These are phyloP conservation scores for Triplophysa bombifrons DNA, from an alignment of 2,797 vertebrate species.

Conservation along the genomic window DNA sequence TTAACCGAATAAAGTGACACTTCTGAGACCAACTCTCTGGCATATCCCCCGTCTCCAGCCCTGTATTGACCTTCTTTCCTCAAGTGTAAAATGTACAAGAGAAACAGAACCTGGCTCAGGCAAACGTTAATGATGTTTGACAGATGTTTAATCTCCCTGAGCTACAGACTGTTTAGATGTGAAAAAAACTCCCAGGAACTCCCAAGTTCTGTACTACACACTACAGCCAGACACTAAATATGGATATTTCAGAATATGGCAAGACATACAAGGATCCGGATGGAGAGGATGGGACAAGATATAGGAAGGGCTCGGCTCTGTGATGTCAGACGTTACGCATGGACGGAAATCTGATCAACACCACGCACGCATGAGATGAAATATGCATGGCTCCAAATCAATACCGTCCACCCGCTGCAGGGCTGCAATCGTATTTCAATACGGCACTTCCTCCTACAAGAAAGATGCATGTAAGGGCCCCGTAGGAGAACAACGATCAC, in stretches of 20 bases:
- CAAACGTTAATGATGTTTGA: slow-evolving; percentile 59
- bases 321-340: slow-evolving; percentile 52
- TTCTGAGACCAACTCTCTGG: slow-evolving; percentile 30
- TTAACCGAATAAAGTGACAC: slow-evolving; percentile 33
- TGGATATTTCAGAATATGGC: background rate
- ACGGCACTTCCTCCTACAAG: slow-evolving; percentile 10
- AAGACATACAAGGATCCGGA: background rate
- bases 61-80: slow-evolving; percentile 62
- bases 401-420: slow-evolving; percentile 47
- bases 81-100: slow-evolving; percentile 64
- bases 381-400: slow-evolving; percentile 57
- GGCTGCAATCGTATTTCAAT: slow-evolving; percentile 45
- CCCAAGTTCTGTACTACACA: background rate
- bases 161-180: slow-evolving; percentile 53
- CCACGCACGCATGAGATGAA: slow-evolving; percentile 28
- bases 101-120: slow-evolving; percentile 57
- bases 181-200: slow-evolving; percentile 24
- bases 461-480: slow-evolving; percentile 38
- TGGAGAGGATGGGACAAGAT: background rate
- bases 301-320: slow-evolving; percentile 19
- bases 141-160: slow-evolving; percentile 58
- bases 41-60: slow-evolving; percentile 47
- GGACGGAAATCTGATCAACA: slow-evolving; percentile 53
- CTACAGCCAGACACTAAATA: background rate
- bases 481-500: slow-evolving; percentile 12